Evolutionary conservation across 2,113 vertebrate genomes (phyloP).

Genomic region (Perccottus glenii): DNA sequence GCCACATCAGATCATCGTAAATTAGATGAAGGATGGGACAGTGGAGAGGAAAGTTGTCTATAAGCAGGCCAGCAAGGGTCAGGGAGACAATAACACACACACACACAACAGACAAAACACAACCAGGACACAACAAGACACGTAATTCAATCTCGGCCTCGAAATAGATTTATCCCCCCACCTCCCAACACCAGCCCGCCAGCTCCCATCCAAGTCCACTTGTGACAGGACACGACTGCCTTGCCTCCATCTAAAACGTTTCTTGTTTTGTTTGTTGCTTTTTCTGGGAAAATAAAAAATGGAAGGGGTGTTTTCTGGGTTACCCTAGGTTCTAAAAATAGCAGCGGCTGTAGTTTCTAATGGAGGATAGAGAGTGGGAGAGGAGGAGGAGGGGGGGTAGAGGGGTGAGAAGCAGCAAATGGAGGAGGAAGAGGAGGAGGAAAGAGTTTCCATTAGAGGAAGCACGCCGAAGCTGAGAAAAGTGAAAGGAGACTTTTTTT

Average conservation of each 20-base stretch:
- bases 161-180: slow-evolving; percentile 56
- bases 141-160: slow-evolving; percentile 58
- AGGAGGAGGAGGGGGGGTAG: slow-evolving; percentile 17
- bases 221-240: slow-evolving; percentile 26
- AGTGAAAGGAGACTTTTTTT: slow-evolving; percentile 42
- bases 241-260: slow-evolving; percentile 4
- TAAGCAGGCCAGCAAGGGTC: background rate
- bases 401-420: slow-evolving; percentile 38
- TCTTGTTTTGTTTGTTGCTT: slow-evolving; percentile 7
- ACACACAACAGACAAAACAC: slow-evolving; percentile 30
- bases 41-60: slow-evolving; percentile 23
- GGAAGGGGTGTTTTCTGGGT: slow-evolving; percentile 71
- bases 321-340: slow-evolving; percentile 77
- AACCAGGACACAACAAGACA: slow-evolving; percentile 43
- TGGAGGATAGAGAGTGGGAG: slow-evolving; percentile 47
- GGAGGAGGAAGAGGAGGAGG: slow-evolving; percentile 46
- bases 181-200: slow-evolving; percentile 40
- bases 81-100: slow-evolving; percentile 43
- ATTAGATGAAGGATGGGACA: slow-evolving; percentile 25
- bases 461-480: slow-evolving; percentile 43
- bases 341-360: slow-evolving; percentile 68
- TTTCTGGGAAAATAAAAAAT: slow-evolving; percentile 30
- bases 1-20: slow-evolving; percentile 1
- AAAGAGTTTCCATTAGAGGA: slow-evolving; percentile 47
- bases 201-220: slow-evolving; percentile 36